Evolutionary conservation across 2,888 invertebrate genomes (phyloP).

Genomic region (Orgyia antiqua): DNA sequence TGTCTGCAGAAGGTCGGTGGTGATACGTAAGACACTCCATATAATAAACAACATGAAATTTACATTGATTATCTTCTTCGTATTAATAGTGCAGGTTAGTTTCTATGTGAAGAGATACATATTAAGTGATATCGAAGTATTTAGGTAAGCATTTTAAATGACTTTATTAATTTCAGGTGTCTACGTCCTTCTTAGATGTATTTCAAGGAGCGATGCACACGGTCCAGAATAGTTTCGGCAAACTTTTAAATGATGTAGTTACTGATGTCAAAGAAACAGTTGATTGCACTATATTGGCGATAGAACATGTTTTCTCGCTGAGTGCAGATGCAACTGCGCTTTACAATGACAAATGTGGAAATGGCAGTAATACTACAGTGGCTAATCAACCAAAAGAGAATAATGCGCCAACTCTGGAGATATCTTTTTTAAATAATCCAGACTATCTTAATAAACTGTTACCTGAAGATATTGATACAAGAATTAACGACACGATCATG

Average conservation of each 20-base stretch:
- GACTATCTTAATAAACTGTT: slow-evolving; percentile 11
- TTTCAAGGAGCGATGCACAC: slow-evolving; percentile 43
- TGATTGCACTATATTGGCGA: slow-evolving; percentile 55
- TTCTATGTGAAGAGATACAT: slow-evolving; percentile 5
- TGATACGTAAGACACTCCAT: slow-evolving; percentile 17
- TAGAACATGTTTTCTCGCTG: slow-evolving; percentile 43
- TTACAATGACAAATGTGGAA: slow-evolving; percentile 26
- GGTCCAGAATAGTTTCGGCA: slow-evolving; percentile 48
- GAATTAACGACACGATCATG: slow-evolving; percentile 24
- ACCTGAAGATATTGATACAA: slow-evolving; percentile 16
- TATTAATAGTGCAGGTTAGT: slow-evolving; percentile 38
- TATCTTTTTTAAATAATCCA: slow-evolving; percentile 10
- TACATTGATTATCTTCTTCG: slow-evolving; percentile 25
- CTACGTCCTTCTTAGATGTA: slow-evolving; percentile 46
- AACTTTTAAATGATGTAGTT: slow-evolving; percentile 51
- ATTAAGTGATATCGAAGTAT: not conserved
- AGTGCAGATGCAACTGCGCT: slow-evolving; percentile 19
- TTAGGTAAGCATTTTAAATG: slow-evolving; percentile 15
- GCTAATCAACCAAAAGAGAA: slow-evolving; percentile 4
- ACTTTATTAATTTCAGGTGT: slow-evolving; percentile 43
- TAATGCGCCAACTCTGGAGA: slow-evolving; percentile 7
- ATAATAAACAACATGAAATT: slow-evolving; percentile 31
- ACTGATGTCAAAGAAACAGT: slow-evolving; percentile 54
- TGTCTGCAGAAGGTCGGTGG: slow-evolving; percentile 15
- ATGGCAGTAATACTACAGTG: slow-evolving; percentile 7